Evolutionary conservation across 1,140 invertebrate species (phyloP).

Genomic region (Bactericera cockerelli): DNA sequence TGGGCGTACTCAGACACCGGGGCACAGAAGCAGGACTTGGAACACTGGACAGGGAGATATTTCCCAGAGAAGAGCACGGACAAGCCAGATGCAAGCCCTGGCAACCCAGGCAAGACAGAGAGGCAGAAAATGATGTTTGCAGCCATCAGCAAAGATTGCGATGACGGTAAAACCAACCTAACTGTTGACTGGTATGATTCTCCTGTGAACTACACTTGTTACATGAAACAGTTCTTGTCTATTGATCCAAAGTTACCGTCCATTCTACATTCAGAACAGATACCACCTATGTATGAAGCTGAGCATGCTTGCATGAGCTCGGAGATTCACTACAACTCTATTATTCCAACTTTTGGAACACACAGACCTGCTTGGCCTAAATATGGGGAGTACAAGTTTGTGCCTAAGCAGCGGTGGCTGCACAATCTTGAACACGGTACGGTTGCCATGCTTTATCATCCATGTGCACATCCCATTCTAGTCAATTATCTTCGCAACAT

Average conservation of each 20-base stretch:
- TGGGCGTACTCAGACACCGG: not conserved
- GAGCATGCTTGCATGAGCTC: slow-evolving; percentile 51
- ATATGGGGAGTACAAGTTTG: slow-evolving; percentile 67
- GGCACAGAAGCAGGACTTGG: not conserved
- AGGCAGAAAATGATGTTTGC: not conserved
- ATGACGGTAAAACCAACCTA: slow-evolving; percentile 40
- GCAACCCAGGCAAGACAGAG: not conserved
- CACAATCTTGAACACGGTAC: slow-evolving; percentile 76
- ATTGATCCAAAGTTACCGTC: slow-evolving; percentile 35
- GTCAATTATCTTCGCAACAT: slow-evolving; percentile 44
- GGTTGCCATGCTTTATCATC: slow-evolving; percentile 74
- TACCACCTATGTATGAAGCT: slow-evolving; percentile 41
- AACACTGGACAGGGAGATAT: slow-evolving; percentile 2
- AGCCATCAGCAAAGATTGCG: not conserved
- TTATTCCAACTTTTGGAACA: slow-evolving; percentile 49
- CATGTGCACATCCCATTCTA: slow-evolving; percentile 55
- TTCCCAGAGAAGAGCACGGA: not conserved
- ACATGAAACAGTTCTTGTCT: slow-evolving; percentile 32
- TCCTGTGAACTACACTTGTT: slow-evolving; percentile 47
- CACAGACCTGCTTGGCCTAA: slow-evolving; percentile 66
- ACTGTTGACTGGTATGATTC: slow-evolving; percentile 53
- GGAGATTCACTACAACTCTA: slow-evolving; percentile 42
- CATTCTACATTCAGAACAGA: slow-evolving; percentile 36
- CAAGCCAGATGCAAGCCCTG: slow-evolving; percentile 7
- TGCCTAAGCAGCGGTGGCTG: slow-evolving; percentile 69